Evolutionary conservation across 2,888 invertebrate genomes (phyloP), one percentile per base, ranked within the genome.

Genomic region (Biston betularia): DNA sequence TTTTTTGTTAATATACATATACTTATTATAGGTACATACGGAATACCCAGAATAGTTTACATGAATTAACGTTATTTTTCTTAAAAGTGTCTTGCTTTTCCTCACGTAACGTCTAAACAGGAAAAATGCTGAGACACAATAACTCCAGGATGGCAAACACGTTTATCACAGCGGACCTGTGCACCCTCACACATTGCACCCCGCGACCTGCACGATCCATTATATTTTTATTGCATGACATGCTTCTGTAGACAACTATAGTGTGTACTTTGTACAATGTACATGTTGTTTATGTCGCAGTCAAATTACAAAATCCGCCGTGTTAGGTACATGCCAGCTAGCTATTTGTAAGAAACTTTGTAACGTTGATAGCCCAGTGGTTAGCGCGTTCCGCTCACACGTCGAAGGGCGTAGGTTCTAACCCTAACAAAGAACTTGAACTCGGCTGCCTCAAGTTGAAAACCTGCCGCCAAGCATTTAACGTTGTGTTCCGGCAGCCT

Each of bases 171-270:
- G 53, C 48, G 38, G 42, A 65, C 65, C 49, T 55, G 33, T 44
- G 59, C 48, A 54, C 64, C 60, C 60, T 64, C 59, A 33, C 60
- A 59, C 59, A 49, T 54, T 44, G 38, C 60, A 65, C 65, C 55
- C 60, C 8, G 34, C n/a, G 50, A 55, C 59, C 49, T 34, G 55
- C 48, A 60, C 55, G 60, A 65, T 60, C 44, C 54, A 57, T 49
- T 46, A 66, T 66, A 62, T n/a, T 45, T 49, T 45, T 54, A 57
- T 50, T 49, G 15, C 24, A 46, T 38, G 33, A 44, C 12, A 11
- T 12, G 10, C 49, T 34, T 33, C 33, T 46, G 46, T 46, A 6
- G 33, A 11, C 7, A 49, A 49, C 33, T 33, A 12, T 49, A 49
- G 15, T 9, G 33, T 49, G 49, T 49, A 49, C 24, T 24, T 24